Conservation (phyloP, 2,113 vertebrate genomes). For the Eonycteris spelaea region DNA sequence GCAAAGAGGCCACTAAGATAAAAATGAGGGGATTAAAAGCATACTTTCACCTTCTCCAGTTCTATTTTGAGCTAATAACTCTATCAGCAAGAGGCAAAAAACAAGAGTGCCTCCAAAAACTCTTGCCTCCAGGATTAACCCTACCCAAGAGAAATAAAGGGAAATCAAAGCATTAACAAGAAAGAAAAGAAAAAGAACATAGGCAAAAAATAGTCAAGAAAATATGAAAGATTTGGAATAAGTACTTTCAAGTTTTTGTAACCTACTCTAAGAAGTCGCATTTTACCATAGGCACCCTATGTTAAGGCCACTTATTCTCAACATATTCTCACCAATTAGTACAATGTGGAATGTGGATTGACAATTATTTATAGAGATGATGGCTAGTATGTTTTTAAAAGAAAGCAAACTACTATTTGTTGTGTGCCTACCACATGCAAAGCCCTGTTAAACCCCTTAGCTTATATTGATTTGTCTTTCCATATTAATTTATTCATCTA, state of each 20-base stretch:
- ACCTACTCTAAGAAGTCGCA: not conserved
- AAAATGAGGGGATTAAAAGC: not conserved
- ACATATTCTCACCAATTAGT: not conserved
- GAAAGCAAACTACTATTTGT: not conserved
- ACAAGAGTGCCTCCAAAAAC: not conserved
- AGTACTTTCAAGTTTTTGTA: not conserved
- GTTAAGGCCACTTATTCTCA: not conserved
- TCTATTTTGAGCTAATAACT: not conserved
- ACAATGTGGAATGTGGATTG: not conserved
- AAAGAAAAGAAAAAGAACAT: not conserved
- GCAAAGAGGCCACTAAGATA: not conserved
- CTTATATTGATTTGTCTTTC: not conserved
- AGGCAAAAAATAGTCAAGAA: not conserved
- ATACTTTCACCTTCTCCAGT: not conserved
- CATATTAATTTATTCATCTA: not conserved
- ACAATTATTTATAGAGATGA: not conserved
- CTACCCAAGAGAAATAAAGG: not conserved
- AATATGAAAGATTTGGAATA: not conserved
- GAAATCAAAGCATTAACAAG: not conserved
- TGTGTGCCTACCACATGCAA: not conserved
- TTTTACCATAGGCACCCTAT: not conserved
- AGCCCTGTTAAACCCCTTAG: not conserved
- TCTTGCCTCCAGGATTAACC: not conserved
- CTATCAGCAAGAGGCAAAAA: not conserved
- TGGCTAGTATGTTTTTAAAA: not conserved